Evolutionary conservation across 2,113 vertebrate species (phyloP).

Genomic region (Pluvianellus socialis): DNA sequence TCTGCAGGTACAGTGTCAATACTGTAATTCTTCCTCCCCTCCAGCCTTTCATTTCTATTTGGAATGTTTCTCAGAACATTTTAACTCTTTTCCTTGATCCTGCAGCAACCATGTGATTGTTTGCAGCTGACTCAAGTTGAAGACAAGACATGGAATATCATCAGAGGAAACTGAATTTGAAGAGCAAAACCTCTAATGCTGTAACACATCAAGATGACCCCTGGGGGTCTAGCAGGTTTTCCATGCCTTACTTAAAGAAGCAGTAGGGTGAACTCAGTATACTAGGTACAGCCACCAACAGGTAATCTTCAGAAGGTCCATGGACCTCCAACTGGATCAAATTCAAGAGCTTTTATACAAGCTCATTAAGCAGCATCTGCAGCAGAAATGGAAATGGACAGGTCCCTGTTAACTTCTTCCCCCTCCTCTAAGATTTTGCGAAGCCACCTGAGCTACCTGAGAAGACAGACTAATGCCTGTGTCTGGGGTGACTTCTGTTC

Average conservation of each 20-base stretch:
- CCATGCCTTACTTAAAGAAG: not conserved
- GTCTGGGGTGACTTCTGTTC: not conserved
- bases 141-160: not conserved
- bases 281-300: not conserved
- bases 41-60: not conserved
- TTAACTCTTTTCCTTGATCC: not conserved
- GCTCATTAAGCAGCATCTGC: not conserved
- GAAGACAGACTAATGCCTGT: not conserved
- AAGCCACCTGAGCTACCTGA: not conserved
- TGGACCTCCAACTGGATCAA: not conserved
- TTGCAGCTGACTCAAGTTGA: not conserved
- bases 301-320: not conserved
- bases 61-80: not conserved
- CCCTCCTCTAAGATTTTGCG: not conserved
- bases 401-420: not conserved
- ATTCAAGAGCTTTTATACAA: accelerated
- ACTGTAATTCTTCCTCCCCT: not conserved
- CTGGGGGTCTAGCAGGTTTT: not conserved
- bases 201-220: not conserved
- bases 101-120: not conserved
- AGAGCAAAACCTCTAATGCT: not conserved
- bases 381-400: not conserved
- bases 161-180: not conserved
- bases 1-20: not conserved
- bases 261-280: not conserved